phyloP scores from a whole-genome alignment of 2,888 invertebrate species.

The Ormyrus nitidulus region DNA sequence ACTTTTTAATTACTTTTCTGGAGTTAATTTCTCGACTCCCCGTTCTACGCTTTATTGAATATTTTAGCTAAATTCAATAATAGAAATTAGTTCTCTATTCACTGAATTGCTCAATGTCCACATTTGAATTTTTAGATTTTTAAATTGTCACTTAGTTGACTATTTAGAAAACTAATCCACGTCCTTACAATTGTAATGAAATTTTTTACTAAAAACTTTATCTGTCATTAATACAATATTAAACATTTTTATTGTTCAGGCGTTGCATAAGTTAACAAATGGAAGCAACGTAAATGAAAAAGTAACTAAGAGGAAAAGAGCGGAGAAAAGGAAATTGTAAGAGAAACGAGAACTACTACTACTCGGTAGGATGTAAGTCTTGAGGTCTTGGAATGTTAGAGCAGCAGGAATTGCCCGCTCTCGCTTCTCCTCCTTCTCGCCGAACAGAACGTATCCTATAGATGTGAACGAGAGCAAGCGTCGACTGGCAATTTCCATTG shows the following conservation, averaged over 20 bases:
- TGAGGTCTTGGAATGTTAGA: slow-evolving; percentile 10
- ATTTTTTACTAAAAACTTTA: neutral
- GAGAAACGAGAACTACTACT: slow-evolving; percentile 10
- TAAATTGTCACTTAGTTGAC: too few relatives aligned
- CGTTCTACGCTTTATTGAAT: too few relatives aligned
- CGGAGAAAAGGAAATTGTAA: neutral
- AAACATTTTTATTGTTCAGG: too few relatives aligned
- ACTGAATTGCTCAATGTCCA: too few relatives aligned
- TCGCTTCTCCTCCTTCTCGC: slow-evolving; percentile 17
- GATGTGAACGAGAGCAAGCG: slow-evolving; percentile 18
- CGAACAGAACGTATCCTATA: slow-evolving; percentile 8
- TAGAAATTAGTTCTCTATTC: too few relatives aligned
- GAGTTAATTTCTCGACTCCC: too few relatives aligned
- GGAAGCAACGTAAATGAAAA: neutral
- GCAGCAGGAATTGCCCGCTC: neutral
- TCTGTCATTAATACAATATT: too few relatives aligned
- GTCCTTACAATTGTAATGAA: neutral
- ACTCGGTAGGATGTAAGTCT: slow-evolving; percentile 4
- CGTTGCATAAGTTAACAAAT: too few relatives aligned
- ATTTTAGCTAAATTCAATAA: too few relatives aligned
- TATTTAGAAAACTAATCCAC: too few relatives aligned
- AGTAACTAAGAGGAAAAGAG: neutral
- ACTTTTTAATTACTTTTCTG: too few relatives aligned
- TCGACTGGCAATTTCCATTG: slow-evolving; percentile 55
- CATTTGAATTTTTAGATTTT: too few relatives aligned